A percentile compares a stretch with the other conserved stretches of the same genome.
Conservation (phyloP, 2,888 invertebrate species). For the Harmothoe impar region DNA sequence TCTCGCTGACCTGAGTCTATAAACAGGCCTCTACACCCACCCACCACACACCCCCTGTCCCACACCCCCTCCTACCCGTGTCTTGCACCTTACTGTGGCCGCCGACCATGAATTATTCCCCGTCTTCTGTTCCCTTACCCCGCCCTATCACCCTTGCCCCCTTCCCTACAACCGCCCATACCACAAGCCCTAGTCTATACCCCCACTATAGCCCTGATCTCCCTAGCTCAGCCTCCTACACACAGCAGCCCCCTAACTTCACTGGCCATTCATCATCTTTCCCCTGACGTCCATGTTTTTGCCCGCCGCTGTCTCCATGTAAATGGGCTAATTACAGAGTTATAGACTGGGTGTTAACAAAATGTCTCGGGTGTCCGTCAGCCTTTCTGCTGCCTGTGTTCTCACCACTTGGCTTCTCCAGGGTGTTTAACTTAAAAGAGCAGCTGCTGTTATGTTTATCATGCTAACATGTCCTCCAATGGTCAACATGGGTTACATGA, state of each 20-base stretch:
- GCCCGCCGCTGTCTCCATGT: conserved; percentile 18
- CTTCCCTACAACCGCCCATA: neutral
- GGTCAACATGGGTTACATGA: no score
- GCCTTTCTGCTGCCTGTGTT: neutral
- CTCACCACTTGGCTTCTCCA: neutral
- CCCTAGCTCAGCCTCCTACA: neutral
- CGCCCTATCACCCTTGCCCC: neutral
- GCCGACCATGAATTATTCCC: conserved; percentile 14
- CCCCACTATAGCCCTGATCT: neutral
- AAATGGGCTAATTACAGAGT: conserved; percentile 54
- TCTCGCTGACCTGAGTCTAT: neutral
- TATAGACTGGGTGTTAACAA: conserved; percentile 31
- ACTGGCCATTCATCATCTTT: conserved; percentile 13
- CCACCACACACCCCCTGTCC: neutral
- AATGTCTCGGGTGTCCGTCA: neutral
- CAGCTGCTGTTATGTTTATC: neutral
- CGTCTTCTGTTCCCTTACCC: neutral
- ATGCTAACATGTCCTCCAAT: neutral
- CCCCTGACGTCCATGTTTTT: conserved; percentile 24
- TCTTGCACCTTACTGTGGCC: conserved; percentile 4
- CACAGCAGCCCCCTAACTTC: neutral
- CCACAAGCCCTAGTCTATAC: neutral
- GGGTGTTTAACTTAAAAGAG: conserved; percentile 10
- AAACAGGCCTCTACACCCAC: neutral
- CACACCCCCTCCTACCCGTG: neutral